Percentiles rank a stretch among this genome's conserved stretches.
These are phyloP conservation scores for Chloropsis cyanopogon DNA, from an alignment of 2,113 vertebrate species.

Conservation along the genomic window DNA sequence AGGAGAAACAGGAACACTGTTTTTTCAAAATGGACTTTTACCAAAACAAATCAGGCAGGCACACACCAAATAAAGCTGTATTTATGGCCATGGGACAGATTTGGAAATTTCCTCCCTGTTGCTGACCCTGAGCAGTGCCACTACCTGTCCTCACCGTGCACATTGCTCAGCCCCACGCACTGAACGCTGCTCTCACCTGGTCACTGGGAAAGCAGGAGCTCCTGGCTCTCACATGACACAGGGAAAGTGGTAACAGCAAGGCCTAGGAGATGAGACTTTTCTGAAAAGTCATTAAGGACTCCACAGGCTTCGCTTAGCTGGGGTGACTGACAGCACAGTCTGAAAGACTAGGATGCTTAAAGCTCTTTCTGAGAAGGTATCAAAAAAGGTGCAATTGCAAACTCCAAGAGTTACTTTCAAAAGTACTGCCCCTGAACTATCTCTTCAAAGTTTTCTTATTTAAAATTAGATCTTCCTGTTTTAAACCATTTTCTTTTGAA, in stretches of 20 bases:
- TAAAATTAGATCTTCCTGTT: constrained; percentile 5
- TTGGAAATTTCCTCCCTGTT: not conserved
- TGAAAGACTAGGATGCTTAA: not conserved
- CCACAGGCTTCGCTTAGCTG: not conserved
- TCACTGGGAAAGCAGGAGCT: not conserved
- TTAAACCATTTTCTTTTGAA: not conserved
- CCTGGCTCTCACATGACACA: not conserved
- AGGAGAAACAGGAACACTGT: not conserved
- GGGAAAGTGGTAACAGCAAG: not conserved
- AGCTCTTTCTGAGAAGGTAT: not conserved
- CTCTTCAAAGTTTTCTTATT: not conserved
- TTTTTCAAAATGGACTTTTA: not conserved
- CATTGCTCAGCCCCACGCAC: fast-evolving
- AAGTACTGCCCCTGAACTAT: not conserved
- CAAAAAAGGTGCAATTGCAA: not conserved
- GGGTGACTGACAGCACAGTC: not conserved
- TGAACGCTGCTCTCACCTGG: not conserved
- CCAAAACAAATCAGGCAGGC: not conserved
- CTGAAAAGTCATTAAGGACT: not conserved
- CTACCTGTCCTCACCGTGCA: fast-evolving
- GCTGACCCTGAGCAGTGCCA: not conserved
- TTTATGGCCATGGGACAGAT: not conserved
- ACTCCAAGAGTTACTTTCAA: not conserved
- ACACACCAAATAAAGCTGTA: not conserved
- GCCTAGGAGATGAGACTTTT: not conserved